Base-by-base conservation (phyloP, 2,797 vertebrate genomes). In the Bufotes viridis region DNA sequence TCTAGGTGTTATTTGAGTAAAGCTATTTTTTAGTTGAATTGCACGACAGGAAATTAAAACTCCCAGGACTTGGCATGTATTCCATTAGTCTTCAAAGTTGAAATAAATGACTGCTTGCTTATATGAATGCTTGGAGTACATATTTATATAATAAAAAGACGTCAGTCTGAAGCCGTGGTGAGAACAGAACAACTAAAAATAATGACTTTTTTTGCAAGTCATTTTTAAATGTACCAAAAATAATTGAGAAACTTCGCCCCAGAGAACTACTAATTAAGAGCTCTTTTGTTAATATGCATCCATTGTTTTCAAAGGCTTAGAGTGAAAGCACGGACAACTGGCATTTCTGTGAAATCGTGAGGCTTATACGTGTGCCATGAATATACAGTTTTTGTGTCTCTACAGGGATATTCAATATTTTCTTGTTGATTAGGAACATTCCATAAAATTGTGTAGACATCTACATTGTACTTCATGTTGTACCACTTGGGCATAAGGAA, bases 111-210 rank as follows among this genome's bases (percentile, higher is more conserved):
- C 60, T 85, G 67, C 55, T 74, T 14, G 57, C 6, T 86, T 90
- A 58, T 60, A 89, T 81, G 78, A 70, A 65, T 81, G 22, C 81
- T 91, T 65, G 55, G 58, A 90, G 86, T 26, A 81, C 20, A 58
- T 82, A 89, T 84, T 17, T 29, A 86, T 34, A 90, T 91, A 53
- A 92, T 88, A 69, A 89, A 90, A 90, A 89, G 78, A 89, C 61
- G 88, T 89, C 70, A 86, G 78, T 82, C 84, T 86, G 79, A 80
- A 86, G 51, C 88, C 84, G 82, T 89, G 84, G 88, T 86, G 88
- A 86, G 78, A 89, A 57, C 11, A 86, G 78, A 86, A 82, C 26
- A 8, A 67, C 79, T 89, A 78, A 86, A 89, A 86, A 89, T 86
- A 86, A 86, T 58, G 55, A 57, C 15, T 78, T n/a, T 12, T 87